phyloP scores from a whole-genome alignment of 2,888 invertebrate species.

The Harpalus rubripes region DNA sequence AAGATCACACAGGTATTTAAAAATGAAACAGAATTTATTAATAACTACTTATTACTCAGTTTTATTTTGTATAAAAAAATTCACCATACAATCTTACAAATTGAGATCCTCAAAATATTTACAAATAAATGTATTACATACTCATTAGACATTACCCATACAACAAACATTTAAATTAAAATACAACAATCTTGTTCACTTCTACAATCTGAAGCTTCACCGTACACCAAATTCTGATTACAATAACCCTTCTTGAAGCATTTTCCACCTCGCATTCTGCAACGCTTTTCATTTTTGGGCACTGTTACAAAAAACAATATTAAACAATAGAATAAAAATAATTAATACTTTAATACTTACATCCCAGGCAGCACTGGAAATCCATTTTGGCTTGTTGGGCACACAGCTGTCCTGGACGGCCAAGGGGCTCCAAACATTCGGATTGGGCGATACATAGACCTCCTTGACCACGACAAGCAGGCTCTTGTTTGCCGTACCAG shows the following conservation, averaged over 20 bases:
- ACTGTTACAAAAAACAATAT: background rate
- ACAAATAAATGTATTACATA: background rate
- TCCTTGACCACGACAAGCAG: constrained; percentile 12
- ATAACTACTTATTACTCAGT: no score
- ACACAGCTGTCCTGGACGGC: constrained; percentile 20
- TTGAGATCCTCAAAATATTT: background rate
- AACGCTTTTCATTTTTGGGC: constrained; percentile 31
- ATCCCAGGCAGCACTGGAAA: constrained; percentile 50
- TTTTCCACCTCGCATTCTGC: constrained; percentile 15
- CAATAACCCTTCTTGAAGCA: constrained; percentile 42
- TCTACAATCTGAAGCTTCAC: constrained; percentile 20
- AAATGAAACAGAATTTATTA: no score
- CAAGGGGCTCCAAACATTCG: background rate
- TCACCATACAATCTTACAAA: background rate
- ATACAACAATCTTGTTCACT: constrained; percentile 49
- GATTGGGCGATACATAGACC: constrained; percentile 16
- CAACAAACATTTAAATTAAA: constrained; percentile 19
- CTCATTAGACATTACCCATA: background rate
- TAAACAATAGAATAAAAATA: background rate
- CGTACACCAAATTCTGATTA: constrained; percentile 12
- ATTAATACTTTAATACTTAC: constrained; percentile 19
- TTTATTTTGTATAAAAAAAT: background rate
- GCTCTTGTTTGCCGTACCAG: constrained; percentile 36
- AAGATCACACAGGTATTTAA: no score
- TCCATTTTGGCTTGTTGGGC: constrained; percentile 35